Percentiles rank a stretch among this genome's conserved stretches.
phyloP scores from a whole-genome alignment of 2,797 vertebrate species.

The Phoebastria nigripes region DNA sequence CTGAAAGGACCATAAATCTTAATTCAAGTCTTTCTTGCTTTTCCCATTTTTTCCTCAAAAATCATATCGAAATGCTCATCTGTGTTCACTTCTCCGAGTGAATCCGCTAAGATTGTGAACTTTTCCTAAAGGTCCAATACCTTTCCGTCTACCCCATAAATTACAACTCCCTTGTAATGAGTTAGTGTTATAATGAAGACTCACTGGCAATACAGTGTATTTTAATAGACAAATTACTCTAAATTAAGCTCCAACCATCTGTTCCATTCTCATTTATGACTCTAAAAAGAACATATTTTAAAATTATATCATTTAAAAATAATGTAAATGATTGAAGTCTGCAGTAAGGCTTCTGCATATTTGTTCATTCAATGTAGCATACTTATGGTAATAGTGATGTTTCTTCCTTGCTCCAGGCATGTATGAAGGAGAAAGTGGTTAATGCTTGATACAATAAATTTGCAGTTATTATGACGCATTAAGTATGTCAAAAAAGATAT shows the following conservation, averaged over 20 bases:
- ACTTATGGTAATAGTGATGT: constrained; percentile 46
- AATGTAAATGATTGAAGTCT: constrained; percentile 56
- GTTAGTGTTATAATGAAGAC: constrained; percentile 55
- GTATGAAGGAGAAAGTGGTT: constrained; percentile 57
- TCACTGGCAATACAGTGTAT: constrained; percentile 54
- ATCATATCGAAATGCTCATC: neutral
- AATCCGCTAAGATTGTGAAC: neutral
- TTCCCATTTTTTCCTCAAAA: neutral
- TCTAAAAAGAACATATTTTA: constrained; percentile 66
- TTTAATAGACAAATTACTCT: constrained; percentile 74
- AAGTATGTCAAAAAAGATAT: constrained; percentile 51
- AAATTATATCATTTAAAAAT: constrained; percentile 65
- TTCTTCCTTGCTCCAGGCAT: constrained; percentile 55
- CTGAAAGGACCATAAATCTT: neutral
- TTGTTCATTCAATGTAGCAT: constrained; percentile 44
- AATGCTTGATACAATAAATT: constrained; percentile 60
- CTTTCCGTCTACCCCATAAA: constrained; percentile 3
- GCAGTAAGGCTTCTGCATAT: constrained; percentile 34
- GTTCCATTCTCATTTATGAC: constrained; percentile 69
- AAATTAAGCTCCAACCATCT: constrained; percentile 73
- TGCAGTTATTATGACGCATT: constrained; percentile 64
- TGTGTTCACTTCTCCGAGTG: neutral
- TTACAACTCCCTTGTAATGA: constrained; percentile 38
- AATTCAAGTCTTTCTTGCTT: neutral
- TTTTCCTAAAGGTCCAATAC: constrained; percentile 61